A percentile compares a stretch with the other conserved stretches of the same genome.
Conservation (phyloP, 2,113 vertebrate species). For the Bothrops jararaca region DNA sequence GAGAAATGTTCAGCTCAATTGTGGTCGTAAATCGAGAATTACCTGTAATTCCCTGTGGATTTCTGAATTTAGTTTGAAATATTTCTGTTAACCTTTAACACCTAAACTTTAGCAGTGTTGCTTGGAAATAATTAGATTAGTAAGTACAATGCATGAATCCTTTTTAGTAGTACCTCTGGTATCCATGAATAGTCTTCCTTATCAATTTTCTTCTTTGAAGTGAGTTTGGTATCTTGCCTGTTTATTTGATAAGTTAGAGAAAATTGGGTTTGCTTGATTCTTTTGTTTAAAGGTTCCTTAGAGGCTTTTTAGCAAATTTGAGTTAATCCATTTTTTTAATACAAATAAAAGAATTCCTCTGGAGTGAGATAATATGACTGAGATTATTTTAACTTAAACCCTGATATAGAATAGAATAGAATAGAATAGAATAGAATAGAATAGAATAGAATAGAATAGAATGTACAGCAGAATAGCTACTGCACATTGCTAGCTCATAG, state of each 20-base stretch:
- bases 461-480: too few species aligned
- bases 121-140: not conserved
- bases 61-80: not conserved
- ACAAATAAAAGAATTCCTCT: not conserved
- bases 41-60: not conserved
- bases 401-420: not conserved
- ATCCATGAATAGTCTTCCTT: not conserved
- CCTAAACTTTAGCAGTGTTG: not conserved
- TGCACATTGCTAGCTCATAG: too few species aligned
- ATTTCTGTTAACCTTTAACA: not conserved
- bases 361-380: not conserved
- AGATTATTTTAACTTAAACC: not conserved
- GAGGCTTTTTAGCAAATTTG: not conserved
- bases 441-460: too few species aligned
- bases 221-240: not conserved
- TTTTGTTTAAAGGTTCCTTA: not conserved
- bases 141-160: not conserved
- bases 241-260: not conserved
- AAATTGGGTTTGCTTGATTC: not conserved
- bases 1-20: too few species aligned
- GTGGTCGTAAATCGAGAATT: too few species aligned
- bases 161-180: not conserved
- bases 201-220: not conserved
- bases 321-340: not conserved
- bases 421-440: too few species aligned